Conservation (phyloP, 2,797 vertebrate species). For the Coccyzus lansbergi region DNA sequence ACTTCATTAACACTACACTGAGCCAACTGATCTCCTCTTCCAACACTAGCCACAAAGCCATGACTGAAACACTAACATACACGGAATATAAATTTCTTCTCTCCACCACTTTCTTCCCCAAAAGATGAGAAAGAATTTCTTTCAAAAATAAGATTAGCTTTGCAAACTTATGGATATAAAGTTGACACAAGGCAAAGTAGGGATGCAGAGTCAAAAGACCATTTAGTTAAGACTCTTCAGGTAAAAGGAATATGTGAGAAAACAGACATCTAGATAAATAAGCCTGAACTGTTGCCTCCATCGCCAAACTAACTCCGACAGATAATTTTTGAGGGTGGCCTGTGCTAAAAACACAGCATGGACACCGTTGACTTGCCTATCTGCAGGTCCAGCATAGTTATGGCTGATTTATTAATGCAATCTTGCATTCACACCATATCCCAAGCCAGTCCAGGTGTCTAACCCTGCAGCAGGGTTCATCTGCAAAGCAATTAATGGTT, state of each 20-base stretch:
- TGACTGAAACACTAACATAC: background rate
- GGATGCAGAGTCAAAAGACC: background rate
- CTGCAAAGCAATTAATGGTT: background rate
- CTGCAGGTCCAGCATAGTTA: background rate
- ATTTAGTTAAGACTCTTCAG: background rate
- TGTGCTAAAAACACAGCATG: background rate
- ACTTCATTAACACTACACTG: background rate
- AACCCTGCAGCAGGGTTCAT: background rate
- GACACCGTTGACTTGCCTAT: background rate
- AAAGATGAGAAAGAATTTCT: background rate
- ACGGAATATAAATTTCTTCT: background rate
- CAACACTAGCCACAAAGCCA: background rate
- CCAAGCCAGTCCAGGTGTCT: background rate
- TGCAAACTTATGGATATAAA: background rate
- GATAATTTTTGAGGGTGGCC: rapidly evolving
- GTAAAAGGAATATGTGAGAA: background rate
- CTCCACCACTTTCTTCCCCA: background rate
- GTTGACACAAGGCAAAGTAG: background rate
- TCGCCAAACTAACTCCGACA: background rate
- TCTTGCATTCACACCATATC: background rate
- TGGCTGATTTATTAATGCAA: background rate
- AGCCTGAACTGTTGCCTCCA: background rate
- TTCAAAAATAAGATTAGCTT: background rate
- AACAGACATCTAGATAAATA: background rate
- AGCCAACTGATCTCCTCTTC: background rate